Percentiles rank a stretch among this genome's conserved stretches.
Conservation (phyloP, 2,888 invertebrate genomes). For the Hemicrepidius hirtus region DNA sequence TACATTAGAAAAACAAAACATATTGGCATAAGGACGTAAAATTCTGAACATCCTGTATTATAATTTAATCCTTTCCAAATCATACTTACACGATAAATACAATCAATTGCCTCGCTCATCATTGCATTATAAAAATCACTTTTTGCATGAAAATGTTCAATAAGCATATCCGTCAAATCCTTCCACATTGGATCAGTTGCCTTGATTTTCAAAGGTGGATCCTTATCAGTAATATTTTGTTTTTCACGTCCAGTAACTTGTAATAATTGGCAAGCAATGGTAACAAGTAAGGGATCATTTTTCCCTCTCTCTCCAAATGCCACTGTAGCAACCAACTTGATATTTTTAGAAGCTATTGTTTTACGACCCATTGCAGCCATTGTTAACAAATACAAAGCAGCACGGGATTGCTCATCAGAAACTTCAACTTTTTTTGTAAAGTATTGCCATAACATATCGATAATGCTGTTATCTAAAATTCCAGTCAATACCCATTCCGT, state of each 20-base stretch:
- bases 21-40: too few relatives aligned
- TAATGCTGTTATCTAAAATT: slow-evolving; percentile 75
- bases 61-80: too few relatives aligned
- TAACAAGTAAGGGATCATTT: slow-evolving; percentile 74
- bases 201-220: slow-evolving; percentile 68
- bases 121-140: slow-evolving; percentile 75
- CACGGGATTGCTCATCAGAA: slow-evolving; percentile 81
- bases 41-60: too few relatives aligned
- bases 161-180: slow-evolving; percentile 72
- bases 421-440: slow-evolving; percentile 80
- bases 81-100: slow-evolving; percentile 75
- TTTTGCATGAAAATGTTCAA: slow-evolving; percentile 70
- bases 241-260: slow-evolving; percentile 71
- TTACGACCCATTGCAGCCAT: slow-evolving; percentile 78
- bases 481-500: slow-evolving; percentile 77
- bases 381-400: slow-evolving; percentile 84
- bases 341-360: slow-evolving; percentile 76
- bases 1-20: too few relatives aligned
- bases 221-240: slow-evolving; percentile 64
- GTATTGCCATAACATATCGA: slow-evolving; percentile 86
- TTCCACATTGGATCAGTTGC: slow-evolving; percentile 75
- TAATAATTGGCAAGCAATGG: slow-evolving; percentile 77
- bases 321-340: slow-evolving; percentile 82
- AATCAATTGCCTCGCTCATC: slow-evolving; percentile 75
- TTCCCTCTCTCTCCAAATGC: slow-evolving; percentile 77